phyloP scores from a whole-genome alignment of 1,140 invertebrate species.

The Carposina sasakii region DNA sequence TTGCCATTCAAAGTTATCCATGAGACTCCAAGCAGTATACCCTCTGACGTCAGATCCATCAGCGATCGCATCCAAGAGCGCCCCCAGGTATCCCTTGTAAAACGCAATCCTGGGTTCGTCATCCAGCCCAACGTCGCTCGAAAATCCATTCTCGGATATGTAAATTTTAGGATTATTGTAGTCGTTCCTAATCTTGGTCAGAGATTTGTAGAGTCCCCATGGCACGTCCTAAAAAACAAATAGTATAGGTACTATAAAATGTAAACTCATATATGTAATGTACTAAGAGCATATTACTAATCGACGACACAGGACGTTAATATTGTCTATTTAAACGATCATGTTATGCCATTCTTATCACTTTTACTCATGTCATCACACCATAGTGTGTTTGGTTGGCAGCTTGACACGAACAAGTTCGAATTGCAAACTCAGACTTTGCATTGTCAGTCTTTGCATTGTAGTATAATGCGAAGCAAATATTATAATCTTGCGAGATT shows the following conservation, averaged over 20 bases:
- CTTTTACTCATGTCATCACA: too few relatives aligned
- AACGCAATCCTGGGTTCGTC: conserved; percentile 43
- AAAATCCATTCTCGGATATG: conserved; percentile 43
- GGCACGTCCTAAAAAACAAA: conserved; percentile 28
- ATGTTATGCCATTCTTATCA: too few relatives aligned
- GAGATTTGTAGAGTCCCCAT: conserved; percentile 44
- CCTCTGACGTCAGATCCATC: conserved; percentile 42
- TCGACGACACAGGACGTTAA: too few relatives aligned
- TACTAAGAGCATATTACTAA: too few relatives aligned
- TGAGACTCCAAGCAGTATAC: conserved; percentile 75
- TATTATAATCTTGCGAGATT: too few relatives aligned
- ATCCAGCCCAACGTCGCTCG: conserved; percentile 20
- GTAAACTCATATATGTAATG: too few relatives aligned
- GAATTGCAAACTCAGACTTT: too few relatives aligned
- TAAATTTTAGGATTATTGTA: conserved; percentile 25
- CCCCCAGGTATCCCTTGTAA: conserved; percentile 47
- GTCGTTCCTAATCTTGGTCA: conserved; percentile 23
- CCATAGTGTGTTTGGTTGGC: too few relatives aligned
- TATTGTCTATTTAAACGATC: too few relatives aligned
- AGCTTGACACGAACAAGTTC: too few relatives aligned
- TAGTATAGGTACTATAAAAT: not conserved
- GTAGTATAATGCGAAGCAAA: too few relatives aligned
- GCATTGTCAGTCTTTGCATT: too few relatives aligned
- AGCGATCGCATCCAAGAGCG: conserved; percentile 29
- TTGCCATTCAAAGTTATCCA: conserved; percentile 78